Percentiles rank a stretch among this genome's conserved stretches.
Evolutionary conservation across 2,888 invertebrate species (phyloP).

Genomic region (Xanthia icteritia): DNA sequence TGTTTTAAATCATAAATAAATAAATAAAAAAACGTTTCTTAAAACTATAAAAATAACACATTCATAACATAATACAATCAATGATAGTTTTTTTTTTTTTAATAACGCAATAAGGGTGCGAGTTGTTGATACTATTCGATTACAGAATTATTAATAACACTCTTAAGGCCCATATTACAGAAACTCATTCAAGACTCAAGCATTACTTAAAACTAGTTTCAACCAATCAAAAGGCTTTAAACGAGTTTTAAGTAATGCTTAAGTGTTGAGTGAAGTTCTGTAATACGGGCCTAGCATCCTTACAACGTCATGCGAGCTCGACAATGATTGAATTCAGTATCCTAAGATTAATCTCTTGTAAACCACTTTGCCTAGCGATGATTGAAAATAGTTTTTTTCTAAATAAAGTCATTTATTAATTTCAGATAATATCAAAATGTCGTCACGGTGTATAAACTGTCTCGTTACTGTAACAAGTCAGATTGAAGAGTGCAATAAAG

Average conservation of each 20-base stretch:
- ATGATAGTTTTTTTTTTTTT: no score
- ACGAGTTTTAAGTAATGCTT: no score
- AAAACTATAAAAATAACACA: no score
- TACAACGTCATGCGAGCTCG: neutral
- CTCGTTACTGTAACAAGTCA: slow-evolving; percentile 47
- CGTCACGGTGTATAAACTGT: slow-evolving; percentile 16
- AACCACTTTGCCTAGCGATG: slow-evolving; percentile 6
- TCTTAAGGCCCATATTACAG: no score
- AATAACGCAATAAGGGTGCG: neutral
- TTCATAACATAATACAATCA: no score
- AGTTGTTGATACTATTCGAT: neutral
- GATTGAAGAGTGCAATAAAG: slow-evolving; percentile 60
- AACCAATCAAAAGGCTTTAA: no score
- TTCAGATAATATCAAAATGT: slow-evolving; percentile 31
- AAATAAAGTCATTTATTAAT: slow-evolving; percentile 30
- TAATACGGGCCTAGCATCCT: neutral
- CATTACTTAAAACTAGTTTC: no score
- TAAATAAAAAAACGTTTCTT: no score
- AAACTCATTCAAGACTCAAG: no score
- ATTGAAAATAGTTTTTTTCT: neutral
- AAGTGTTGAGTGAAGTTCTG: no score
- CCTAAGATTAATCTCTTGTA: slow-evolving; percentile 1
- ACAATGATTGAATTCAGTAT: slow-evolving; percentile 20
- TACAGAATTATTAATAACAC: no score
- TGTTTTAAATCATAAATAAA: no score